phyloP scores from a whole-genome alignment of 2,888 invertebrate species.

The Stenchaetothrips biformis region DNA sequence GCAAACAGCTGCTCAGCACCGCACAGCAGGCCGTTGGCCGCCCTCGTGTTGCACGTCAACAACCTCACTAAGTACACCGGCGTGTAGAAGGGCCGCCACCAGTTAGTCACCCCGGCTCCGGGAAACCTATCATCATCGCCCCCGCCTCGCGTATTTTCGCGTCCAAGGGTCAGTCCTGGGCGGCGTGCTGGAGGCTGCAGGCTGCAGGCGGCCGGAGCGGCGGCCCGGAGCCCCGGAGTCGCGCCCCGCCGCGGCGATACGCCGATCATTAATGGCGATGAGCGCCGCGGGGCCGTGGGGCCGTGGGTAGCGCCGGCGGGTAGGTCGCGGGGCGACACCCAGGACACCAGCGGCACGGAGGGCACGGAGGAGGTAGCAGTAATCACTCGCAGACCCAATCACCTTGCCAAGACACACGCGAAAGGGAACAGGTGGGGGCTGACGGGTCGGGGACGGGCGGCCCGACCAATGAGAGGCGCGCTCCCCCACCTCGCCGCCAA shows the following conservation, averaged over 20 bases:
- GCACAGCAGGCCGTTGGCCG: background rate
- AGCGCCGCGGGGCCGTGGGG: background rate
- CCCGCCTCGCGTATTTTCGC: no score
- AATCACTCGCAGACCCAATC: constrained; percentile 15
- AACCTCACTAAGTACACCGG: no score
- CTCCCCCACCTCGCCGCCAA: constrained; percentile 28
- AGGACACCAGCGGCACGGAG: background rate
- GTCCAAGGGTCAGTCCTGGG: no score
- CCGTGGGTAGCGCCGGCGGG: background rate
- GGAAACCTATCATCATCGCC: no score
- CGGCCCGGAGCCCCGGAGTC: no score
- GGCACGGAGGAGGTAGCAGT: background rate
- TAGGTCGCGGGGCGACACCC: background rate
- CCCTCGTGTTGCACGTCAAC: no score
- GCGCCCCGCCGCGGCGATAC: no score
- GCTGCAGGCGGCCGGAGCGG: no score
- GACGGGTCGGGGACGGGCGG: constrained; percentile 6
- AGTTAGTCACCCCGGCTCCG: no score
- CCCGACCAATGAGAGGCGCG: constrained; percentile 4
- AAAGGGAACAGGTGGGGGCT: constrained; percentile 11
- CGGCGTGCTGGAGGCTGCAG: no score
- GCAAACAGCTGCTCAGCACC: background rate
- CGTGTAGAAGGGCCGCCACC: no score
- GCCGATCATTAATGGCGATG: background rate
- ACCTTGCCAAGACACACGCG: constrained; percentile 8